A percentile compares a stretch with the other conserved stretches of the same genome.
These are phyloP conservation scores for Saimiri boliviensis DNA, from an alignment of 2,113 vertebrate genomes.

Conservation along the genomic window DNA sequence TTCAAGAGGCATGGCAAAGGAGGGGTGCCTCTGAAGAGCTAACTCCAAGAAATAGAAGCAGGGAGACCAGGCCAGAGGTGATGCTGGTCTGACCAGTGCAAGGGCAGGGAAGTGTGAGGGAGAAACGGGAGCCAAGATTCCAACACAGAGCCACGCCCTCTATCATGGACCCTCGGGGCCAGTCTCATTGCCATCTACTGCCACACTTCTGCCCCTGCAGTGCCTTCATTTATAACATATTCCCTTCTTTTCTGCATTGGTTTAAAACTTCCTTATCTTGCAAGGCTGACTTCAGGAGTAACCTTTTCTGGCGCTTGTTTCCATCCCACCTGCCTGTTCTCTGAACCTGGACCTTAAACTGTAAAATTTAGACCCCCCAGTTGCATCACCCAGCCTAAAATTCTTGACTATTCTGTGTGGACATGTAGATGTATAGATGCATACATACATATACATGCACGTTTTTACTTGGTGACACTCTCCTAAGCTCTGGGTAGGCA, in stretches of 20 bases:
- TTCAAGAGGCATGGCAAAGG: not conserved
- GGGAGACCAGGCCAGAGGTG: not conserved
- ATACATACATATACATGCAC: rapidly evolving
- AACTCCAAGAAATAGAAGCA: not conserved
- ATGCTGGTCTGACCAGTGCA: not conserved
- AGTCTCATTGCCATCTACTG: not conserved
- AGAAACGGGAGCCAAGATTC: not conserved
- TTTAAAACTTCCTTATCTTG: not conserved
- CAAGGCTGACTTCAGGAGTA: not conserved
- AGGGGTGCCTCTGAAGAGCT: not conserved
- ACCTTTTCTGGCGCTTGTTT: not conserved
- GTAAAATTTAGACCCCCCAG: not conserved
- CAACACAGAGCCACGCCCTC: not conserved
- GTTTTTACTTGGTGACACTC: not conserved
- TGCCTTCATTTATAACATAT: rapidly evolving
- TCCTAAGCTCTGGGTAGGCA: not conserved
- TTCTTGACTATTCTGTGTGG: too few relatives aligned
- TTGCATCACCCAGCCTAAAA: not conserved
- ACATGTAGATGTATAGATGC: rapidly evolving
- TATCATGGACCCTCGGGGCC: not conserved
- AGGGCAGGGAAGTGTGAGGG: not conserved
- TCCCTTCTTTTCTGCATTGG: not conserved
- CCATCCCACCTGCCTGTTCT: not conserved
- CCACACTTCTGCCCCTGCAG: rapidly evolving
- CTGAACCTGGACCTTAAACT: not conserved